These are phyloP conservation scores for Poecilia wingei DNA, from an alignment of 2,797 vertebrate genomes.

Conservation along the genomic window DNA sequence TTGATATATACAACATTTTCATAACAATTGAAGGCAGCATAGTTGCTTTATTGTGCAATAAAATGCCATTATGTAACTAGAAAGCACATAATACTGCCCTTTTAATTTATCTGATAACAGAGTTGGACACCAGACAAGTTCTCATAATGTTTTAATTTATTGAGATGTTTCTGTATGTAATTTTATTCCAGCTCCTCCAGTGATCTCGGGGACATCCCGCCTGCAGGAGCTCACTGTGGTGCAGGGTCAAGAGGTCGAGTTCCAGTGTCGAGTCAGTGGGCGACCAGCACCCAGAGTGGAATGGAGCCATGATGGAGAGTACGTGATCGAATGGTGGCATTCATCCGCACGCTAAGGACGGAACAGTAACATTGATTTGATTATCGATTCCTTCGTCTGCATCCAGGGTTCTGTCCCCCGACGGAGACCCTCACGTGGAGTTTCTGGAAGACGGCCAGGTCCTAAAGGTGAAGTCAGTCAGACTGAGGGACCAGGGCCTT, in stretches of 20 bases:
- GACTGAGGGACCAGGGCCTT: constrained; percentile 83
- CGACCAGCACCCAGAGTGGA: constrained; percentile 84
- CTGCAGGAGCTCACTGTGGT: constrained; percentile 82
- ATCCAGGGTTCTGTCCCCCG: constrained; percentile 80
- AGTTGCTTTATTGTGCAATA: too few relatives aligned
- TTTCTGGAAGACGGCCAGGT: constrained; percentile 83
- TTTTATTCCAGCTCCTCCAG: constrained; percentile 81
- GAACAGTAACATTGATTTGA: neutral
- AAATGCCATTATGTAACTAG: too few relatives aligned
- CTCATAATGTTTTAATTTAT: neutral
- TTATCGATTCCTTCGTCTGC: constrained; percentile 12
- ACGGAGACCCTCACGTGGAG: constrained; percentile 80
- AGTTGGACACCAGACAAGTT: neutral
- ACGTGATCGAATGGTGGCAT: constrained; percentile 57
- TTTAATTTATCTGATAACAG: neutral
- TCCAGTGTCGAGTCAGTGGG: constrained; percentile 84
- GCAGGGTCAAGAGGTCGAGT: constrained; percentile 79
- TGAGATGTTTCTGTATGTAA: neutral
- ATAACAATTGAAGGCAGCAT: too few relatives aligned
- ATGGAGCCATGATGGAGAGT: constrained; percentile 91
- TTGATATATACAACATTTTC: too few relatives aligned
- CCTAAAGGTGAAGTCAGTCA: constrained; percentile 79
- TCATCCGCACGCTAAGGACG: neutral
- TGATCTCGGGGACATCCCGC: constrained; percentile 79
- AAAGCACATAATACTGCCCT: too few relatives aligned